Evolutionary conservation across 2,888 invertebrate genomes (phyloP).

Genomic region (Octonoba sinensis): DNA sequence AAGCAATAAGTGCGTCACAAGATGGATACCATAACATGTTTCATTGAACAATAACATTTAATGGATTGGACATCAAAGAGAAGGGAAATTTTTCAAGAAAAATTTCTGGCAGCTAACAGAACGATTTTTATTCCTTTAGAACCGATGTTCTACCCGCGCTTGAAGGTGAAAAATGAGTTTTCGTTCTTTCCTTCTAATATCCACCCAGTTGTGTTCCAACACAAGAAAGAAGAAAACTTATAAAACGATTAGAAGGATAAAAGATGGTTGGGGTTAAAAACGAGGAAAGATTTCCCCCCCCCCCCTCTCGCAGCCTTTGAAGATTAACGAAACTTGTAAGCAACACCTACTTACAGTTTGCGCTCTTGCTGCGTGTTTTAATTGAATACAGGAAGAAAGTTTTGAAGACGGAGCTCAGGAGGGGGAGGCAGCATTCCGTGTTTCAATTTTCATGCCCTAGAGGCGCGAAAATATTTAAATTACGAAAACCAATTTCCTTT

Average conservation of each 20-base stretch:
- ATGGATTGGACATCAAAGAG: no score
- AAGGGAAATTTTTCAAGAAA: no score
- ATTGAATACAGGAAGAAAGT: neutral
- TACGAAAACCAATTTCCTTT: neutral
- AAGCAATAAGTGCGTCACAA: neutral
- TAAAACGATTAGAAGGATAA: slow-evolving; percentile 46
- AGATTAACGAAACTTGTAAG: slow-evolving; percentile 8
- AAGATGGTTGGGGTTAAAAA: slow-evolving; percentile 23
- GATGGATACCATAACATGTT: neutral
- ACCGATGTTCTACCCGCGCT: neutral
- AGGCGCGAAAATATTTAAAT: neutral
- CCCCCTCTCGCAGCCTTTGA: neutral
- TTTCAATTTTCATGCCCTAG: slow-evolving; percentile 1
- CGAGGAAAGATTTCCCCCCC: neutral
- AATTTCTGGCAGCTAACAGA: no score
- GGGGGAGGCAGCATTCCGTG: neutral
- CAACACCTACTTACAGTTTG: neutral
- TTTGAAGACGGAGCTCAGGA: neutral
- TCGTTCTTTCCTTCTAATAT: slow-evolving; percentile 19
- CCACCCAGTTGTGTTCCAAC: slow-evolving; percentile 6
- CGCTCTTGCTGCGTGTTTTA: neutral
- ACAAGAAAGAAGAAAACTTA: slow-evolving; percentile 33
- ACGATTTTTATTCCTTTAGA: no score
- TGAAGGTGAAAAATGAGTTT: slow-evolving; percentile 35
- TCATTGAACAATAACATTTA: neutral